These are phyloP conservation scores for Lophochroa leadbeateri DNA, from an alignment of 2,113 vertebrate genomes.

Conservation along the genomic window DNA sequence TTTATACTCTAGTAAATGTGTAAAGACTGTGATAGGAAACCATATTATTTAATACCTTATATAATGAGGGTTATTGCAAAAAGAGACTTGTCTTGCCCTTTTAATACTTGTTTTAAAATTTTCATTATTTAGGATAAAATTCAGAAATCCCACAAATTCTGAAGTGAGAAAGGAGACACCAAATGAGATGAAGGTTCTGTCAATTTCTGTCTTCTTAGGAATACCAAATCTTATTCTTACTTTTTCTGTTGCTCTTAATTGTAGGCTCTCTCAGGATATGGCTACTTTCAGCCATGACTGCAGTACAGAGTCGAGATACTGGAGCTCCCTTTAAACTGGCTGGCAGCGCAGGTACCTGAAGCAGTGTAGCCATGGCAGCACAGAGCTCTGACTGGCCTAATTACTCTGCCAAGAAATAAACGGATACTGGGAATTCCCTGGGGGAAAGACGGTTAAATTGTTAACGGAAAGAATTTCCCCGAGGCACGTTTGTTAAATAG, in stretches of 20 bases:
- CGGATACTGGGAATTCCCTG: conserved; percentile 37
- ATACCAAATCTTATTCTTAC: neutral
- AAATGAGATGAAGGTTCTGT: neutral
- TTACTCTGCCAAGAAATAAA: conserved; percentile 58
- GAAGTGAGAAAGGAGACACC: neutral
- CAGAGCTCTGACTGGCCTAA: conserved; percentile 7
- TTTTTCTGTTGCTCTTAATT: neutral
- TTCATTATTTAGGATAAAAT: neutral
- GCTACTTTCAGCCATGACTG: neutral
- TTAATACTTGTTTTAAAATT: neutral
- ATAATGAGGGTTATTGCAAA: neutral
- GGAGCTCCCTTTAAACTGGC: neutral
- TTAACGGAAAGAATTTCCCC: conserved; percentile 44
- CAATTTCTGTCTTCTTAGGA: neutral
- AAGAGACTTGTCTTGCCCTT: neutral
- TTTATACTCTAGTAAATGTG: neutral
- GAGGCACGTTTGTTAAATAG: neutral
- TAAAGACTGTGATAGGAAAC: neutral
- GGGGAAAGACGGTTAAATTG: conserved; percentile 8
- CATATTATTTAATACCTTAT: neutral
- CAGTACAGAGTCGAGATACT: neutral
- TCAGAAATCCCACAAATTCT: neutral
- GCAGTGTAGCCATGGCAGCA: conserved; percentile 43
- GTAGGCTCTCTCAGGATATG: neutral
- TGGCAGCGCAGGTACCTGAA: neutral